These are phyloP conservation scores for Odontomyia ornata DNA, from an alignment of 2,888 invertebrate species.

Conservation along the genomic window DNA sequence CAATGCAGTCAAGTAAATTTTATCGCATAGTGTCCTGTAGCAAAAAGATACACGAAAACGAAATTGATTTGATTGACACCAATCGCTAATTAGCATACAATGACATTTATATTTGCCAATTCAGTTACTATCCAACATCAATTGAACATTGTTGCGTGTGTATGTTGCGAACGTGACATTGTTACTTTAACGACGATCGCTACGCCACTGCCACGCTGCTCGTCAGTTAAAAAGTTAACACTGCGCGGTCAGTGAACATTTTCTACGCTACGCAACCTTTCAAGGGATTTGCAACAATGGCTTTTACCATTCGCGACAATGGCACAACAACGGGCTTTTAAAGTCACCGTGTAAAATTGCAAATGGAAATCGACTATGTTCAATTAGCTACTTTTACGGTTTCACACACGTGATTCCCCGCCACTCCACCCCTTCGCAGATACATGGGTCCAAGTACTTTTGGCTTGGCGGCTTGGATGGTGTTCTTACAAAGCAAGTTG, in stretches of 20 bases:
- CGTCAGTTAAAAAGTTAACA: too few relatives aligned
- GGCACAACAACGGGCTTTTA: conserved; percentile 16
- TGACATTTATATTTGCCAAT: conserved; percentile 46
- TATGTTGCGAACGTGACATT: conserved; percentile 23
- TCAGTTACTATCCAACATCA: conserved; percentile 2
- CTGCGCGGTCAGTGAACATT: not conserved
- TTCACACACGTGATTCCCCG: not conserved
- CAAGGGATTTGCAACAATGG: conserved; percentile 20
- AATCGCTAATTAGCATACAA: conserved; percentile 50
- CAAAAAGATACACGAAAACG: not conserved
- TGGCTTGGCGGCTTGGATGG: not conserved
- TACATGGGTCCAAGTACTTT: not conserved
- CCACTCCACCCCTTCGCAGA: not conserved
- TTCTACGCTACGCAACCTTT: conserved; percentile 5
- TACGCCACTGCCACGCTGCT: not conserved
- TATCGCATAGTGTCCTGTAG: too few relatives aligned
- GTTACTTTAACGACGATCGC: conserved; percentile 10
- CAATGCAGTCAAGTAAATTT: too few relatives aligned
- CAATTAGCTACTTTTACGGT: conserved; percentile 30
- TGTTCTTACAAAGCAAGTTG: not conserved
- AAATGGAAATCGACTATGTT: conserved; percentile 19
- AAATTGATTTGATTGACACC: conserved; percentile 47
- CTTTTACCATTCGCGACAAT: not conserved
- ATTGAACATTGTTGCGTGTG: conserved; percentile 19
- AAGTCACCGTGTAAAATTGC: conserved; percentile 1